A percentile compares a stretch with the other conserved stretches of the same genome.
Evolutionary conservation across 2,113 vertebrate genomes (phyloP).

Genomic region (Catagonus wagneri): DNA sequence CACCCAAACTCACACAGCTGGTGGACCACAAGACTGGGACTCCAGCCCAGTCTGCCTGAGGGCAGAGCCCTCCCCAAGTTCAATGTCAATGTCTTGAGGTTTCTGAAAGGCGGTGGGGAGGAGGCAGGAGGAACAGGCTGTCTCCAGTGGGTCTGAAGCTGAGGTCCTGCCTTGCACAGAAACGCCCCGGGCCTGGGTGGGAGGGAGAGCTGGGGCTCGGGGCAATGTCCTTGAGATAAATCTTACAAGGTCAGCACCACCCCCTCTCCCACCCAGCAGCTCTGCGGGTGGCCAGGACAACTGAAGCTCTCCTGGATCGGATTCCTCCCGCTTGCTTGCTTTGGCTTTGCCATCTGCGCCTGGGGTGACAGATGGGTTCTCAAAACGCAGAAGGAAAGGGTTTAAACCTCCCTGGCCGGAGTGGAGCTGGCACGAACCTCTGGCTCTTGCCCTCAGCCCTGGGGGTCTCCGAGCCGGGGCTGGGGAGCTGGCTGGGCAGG

Average conservation of each 20-base stretch:
- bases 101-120: neutral
- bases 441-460: neutral
- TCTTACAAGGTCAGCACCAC: neutral
- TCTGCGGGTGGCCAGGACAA: neutral
- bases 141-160: neutral
- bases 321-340: neutral
- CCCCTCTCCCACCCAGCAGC: rapidly evolving
- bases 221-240: neutral
- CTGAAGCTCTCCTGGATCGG: neutral
- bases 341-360: neutral
- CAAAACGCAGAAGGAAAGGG: neutral
- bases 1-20: neutral
- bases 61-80: neutral
- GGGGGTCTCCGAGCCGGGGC: neutral
- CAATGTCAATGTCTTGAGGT: conserved; percentile 38
- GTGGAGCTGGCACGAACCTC: neutral
- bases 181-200: neutral
- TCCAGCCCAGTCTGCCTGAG: neutral
- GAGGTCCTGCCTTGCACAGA: neutral
- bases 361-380: neutral
- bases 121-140: neutral
- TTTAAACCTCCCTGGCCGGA: neutral
- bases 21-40: neutral
- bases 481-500: neutral
- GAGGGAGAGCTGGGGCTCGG: neutral